Conservation (phyloP, 2,888 invertebrate species). For the Metallyticus violacea region DNA sequence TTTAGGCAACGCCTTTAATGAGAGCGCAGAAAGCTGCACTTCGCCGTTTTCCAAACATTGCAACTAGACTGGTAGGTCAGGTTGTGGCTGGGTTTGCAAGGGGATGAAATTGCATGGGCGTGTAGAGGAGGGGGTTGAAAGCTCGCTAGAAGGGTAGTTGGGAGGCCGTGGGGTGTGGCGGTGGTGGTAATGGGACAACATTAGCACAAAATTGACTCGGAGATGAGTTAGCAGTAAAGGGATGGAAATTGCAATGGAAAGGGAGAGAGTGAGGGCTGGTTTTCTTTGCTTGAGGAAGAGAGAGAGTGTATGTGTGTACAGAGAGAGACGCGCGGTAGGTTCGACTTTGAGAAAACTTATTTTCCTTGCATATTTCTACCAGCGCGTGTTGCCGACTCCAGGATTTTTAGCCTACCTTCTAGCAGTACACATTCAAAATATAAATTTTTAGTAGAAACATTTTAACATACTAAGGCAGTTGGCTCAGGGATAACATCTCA, state of each 20-base stretch:
- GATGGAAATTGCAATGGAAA: conserved; percentile 17
- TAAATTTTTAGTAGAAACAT: too few relatives aligned
- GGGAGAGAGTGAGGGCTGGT: conserved; percentile 6
- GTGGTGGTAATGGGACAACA: conserved; percentile 25
- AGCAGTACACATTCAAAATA: background rate
- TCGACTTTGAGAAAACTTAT: conserved; percentile 14
- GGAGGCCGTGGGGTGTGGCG: background rate
- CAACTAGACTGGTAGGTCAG: background rate
- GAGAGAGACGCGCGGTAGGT: background rate
- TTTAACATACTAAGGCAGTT: too few relatives aligned
- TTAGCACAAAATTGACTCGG: conserved; percentile 28
- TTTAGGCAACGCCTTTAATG: background rate
- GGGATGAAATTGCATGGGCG: conserved; percentile 17
- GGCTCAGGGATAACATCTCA: too few relatives aligned
- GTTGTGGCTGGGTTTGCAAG: background rate
- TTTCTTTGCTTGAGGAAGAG: conserved; percentile 13
- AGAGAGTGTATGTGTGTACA: background rate
- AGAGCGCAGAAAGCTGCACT: background rate
- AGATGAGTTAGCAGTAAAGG: conserved; percentile 23
- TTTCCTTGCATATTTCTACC: background rate
- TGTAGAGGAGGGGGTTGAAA: background rate
- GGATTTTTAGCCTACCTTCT: background rate
- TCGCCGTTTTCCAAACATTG: background rate
- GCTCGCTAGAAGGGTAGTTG: conserved; percentile 2
- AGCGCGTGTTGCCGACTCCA: background rate